Evolutionary conservation across 2,797 vertebrate species (phyloP).

Genomic region (Lindbergichthys nudifrons): DNA sequence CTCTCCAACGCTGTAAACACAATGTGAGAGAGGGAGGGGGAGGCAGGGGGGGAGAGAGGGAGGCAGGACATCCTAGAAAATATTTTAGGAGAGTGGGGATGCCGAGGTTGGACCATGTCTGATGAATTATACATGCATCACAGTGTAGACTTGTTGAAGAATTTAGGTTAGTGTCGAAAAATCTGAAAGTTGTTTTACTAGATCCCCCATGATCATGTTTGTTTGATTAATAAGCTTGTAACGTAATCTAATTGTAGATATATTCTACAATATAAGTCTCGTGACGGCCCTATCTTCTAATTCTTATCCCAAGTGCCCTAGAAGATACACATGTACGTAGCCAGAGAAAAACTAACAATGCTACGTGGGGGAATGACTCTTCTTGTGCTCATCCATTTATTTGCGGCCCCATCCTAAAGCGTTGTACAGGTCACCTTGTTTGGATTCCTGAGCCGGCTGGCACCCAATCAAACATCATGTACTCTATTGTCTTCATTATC

Average conservation of each 20-base stretch:
- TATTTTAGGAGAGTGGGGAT: conserved; percentile 22
- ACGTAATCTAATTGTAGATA: no score
- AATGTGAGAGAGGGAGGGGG: conserved; percentile 27
- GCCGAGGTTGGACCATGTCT: conserved; percentile 21
- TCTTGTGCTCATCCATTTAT: neutral
- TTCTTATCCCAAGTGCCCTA: neutral
- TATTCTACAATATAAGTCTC: no score
- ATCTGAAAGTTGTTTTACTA: neutral
- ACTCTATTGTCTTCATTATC: conserved; percentile 56
- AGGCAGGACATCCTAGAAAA: conserved; percentile 54
- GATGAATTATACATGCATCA: conserved; percentile 19
- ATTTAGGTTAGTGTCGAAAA: conserved; percentile 4
- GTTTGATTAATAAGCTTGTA: no score
- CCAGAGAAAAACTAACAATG: no score
- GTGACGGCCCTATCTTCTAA: no score
- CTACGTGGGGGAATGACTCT: neutral
- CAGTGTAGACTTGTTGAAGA: neutral
- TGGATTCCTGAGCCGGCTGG: conserved; percentile 3
- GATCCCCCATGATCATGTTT: no score
- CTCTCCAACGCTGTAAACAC: conserved; percentile 52
- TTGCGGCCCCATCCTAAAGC: neutral
- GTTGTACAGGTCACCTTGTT: neutral
- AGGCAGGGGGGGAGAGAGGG: conserved; percentile 17
- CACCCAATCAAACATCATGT: conserved; percentile 10
- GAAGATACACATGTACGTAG: no score